Percentiles rank a stretch among this genome's conserved stretches.
phyloP scores from a whole-genome alignment of 1,140 invertebrate species.

The Diorhabda sublineata region DNA sequence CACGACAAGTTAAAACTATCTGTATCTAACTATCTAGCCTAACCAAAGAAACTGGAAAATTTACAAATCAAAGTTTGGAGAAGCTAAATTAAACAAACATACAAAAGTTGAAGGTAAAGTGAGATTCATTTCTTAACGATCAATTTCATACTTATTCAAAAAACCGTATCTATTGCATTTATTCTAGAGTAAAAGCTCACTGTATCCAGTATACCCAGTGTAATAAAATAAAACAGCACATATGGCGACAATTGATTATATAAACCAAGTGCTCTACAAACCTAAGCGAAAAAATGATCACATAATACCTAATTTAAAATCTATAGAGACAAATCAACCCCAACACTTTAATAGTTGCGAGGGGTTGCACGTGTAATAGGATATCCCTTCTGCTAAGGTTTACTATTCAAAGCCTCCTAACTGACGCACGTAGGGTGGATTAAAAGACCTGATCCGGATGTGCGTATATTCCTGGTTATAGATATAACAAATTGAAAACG shows the following conservation, averaged over 20 bases:
- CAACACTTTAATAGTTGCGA: background rate
- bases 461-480: background rate
- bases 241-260: background rate
- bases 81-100: too few species aligned
- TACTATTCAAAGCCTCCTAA: background rate
- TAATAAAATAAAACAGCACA: background rate
- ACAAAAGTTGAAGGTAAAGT: too few species aligned
- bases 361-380: background rate
- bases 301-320: background rate
- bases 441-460: background rate
- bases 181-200: too few species aligned
- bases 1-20: too few species aligned
- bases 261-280: background rate
- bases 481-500: background rate
- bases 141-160: too few species aligned
- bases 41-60: too few species aligned
- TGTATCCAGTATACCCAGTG: background rate
- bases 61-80: too few species aligned
- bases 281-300: background rate
- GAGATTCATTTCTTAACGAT: too few species aligned
- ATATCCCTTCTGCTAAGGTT: background rate
- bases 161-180: too few species aligned
- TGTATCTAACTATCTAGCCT: too few species aligned
- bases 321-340: background rate
- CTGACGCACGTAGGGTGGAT: background rate